Conservation (phyloP, 2,797 vertebrate genomes). For the Myiotriccus ornatus region DNA sequence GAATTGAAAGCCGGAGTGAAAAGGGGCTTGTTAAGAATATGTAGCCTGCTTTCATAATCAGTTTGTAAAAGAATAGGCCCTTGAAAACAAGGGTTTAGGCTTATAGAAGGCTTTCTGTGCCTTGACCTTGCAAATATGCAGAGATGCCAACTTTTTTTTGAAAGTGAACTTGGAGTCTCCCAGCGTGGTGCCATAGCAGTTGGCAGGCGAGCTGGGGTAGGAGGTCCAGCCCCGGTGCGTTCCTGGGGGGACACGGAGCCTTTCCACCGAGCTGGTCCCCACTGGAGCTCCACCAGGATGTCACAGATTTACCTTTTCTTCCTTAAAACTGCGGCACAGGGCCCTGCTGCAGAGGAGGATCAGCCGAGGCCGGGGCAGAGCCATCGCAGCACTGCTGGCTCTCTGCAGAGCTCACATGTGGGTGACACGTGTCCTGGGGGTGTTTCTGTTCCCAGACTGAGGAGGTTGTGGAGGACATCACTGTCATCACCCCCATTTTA, state of each 20-base stretch:
- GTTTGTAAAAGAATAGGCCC: conserved; percentile 60
- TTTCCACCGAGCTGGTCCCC: not conserved
- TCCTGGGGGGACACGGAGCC: not conserved
- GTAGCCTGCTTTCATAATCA: conserved; percentile 59
- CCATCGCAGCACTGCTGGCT: accelerated
- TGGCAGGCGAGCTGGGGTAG: conserved; percentile 9
- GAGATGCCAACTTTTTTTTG: conserved; percentile 26
- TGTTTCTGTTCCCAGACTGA: accelerated
- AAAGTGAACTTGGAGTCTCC: conserved; percentile 26
- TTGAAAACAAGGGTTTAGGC: conserved; percentile 58
- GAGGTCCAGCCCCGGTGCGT: not conserved
- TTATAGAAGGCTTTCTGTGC: conserved; percentile 46
- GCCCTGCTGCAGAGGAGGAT: not conserved
- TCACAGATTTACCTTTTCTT: not conserved
- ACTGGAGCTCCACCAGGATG: not conserved
- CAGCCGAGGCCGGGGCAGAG: accelerated
- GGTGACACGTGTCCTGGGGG: not conserved
- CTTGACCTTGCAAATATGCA: conserved; percentile 53
- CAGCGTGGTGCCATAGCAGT: conserved; percentile 26
- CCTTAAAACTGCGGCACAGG: not conserved
- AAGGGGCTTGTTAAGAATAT: conserved; percentile 67
- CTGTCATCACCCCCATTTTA: accelerated
- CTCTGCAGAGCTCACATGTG: not conserved
- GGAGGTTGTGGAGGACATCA: accelerated
- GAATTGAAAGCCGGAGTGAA: conserved; percentile 52